These are phyloP conservation scores for Drosophila guanche DNA, from an alignment of 1,140 invertebrate species.

Conservation along the genomic window DNA sequence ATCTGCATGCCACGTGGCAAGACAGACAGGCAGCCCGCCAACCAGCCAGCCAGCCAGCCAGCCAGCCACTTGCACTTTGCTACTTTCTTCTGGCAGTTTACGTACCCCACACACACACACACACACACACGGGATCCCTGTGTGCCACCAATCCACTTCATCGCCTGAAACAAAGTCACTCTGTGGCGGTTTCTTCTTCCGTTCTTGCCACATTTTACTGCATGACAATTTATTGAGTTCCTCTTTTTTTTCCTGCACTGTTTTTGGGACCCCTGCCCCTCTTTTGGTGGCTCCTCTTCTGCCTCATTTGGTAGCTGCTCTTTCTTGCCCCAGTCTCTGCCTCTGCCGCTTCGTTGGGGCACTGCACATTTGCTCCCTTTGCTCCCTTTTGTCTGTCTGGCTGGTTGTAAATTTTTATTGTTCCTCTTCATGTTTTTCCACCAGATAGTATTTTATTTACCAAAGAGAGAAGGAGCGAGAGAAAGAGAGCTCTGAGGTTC, in stretches of 20 bases:
- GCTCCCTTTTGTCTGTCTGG: conserved; percentile 36
- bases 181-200: conserved; percentile 47
- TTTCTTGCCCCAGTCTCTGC: no score
- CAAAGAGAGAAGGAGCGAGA: conserved; percentile 5
- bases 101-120: conserved; percentile 36
- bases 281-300: conserved; percentile 22
- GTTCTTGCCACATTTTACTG: conserved; percentile 70
- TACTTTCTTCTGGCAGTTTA: conserved; percentile 70
- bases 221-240: conserved; percentile 82
- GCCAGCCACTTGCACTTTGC: conserved; percentile 57
- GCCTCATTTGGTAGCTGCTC: neutral
- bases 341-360: neutral
- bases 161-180: conserved; percentile 76
- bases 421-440: conserved; percentile 65
- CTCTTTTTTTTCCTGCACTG: conserved; percentile 40
- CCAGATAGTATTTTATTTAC: conserved; percentile 73
- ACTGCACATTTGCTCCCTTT: conserved; percentile 13
- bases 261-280: conserved; percentile 8
- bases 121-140: neutral
- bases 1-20: conserved; percentile 46
- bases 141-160: conserved; percentile 47
- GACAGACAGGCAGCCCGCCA: no score
- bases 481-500: conserved; percentile 12
- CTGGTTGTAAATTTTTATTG: conserved; percentile 79
- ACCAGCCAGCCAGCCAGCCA: neutral